These are phyloP conservation scores for Catamblyrhynchus diadema DNA, from an alignment of 2,797 vertebrate species.

Conservation along the genomic window DNA sequence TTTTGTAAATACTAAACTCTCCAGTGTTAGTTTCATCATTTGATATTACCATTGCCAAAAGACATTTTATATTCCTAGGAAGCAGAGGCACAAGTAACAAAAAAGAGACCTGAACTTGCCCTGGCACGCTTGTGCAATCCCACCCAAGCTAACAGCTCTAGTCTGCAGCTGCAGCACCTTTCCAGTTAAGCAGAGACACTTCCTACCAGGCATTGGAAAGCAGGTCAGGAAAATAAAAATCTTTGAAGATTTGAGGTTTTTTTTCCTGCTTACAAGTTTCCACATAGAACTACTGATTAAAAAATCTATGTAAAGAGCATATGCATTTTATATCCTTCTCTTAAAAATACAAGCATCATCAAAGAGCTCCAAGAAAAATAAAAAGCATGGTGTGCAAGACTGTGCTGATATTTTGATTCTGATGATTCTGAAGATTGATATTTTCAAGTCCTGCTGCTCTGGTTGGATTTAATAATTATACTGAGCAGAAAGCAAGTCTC, in stretches of 20 bases:
- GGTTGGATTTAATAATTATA: constrained; percentile 37
- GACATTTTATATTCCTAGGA: neutral
- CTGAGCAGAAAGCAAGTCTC: constrained; percentile 11
- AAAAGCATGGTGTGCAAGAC: neutral
- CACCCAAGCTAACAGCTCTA: neutral
- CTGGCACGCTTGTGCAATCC: neutral
- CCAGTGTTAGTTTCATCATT: neutral
- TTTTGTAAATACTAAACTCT: constrained; percentile 55
- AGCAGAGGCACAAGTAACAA: neutral
- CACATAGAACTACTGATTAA: neutral
- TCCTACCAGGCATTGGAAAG: neutral
- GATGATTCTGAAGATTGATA: neutral
- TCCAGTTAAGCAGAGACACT: neutral
- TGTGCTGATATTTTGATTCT: neutral
- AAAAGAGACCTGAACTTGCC: neutral
- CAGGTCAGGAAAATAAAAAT: neutral
- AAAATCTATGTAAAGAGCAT: neutral
- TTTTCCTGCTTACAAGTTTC: neutral
- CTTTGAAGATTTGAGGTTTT: neutral
- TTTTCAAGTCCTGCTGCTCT: neutral
- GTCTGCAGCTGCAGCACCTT: neutral
- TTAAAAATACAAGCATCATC: neutral
- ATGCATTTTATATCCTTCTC: neutral
- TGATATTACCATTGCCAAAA: neutral
- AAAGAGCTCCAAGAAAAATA: neutral